Evolutionary conservation across 1,140 invertebrate species (phyloP).

Genomic region (Pachypsylla venusta): DNA sequence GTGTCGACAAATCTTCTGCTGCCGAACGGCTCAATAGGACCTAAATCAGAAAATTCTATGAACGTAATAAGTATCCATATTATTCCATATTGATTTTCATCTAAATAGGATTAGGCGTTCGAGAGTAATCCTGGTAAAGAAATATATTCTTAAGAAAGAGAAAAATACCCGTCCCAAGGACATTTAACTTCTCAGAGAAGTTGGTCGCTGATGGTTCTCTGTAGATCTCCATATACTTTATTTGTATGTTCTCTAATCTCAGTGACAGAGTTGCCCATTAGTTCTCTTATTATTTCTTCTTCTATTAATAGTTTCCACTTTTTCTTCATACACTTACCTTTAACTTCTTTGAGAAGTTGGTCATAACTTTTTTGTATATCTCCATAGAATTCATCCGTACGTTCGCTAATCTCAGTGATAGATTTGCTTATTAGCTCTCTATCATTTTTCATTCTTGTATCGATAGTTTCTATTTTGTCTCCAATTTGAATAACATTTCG

Average conservation of each 20-base stretch:
- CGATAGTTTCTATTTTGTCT: conserved; percentile 30
- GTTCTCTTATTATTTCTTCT: conserved; percentile 12
- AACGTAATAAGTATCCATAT: too few species aligned
- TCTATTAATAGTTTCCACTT: conserved; percentile 30
- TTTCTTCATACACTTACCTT: conserved; percentile 18
- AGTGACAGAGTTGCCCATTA: conserved; percentile 13
- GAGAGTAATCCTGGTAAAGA: too few species aligned
- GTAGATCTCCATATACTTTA: not conserved
- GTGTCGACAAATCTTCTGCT: too few species aligned
- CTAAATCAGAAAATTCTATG: too few species aligned
- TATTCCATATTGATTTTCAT: too few species aligned
- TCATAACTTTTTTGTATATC: conserved; percentile 32
- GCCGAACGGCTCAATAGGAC: too few species aligned
- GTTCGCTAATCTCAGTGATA: conserved; percentile 13
- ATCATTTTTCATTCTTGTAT: conserved; percentile 10
- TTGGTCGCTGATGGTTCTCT: not conserved
- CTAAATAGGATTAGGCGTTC: too few species aligned
- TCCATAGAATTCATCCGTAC: conserved; percentile 16
- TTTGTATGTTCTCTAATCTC: conserved; percentile 16
- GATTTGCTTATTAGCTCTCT: conserved; percentile 16
- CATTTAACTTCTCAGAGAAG: not conserved
- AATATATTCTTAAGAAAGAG: too few species aligned
- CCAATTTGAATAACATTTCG: conserved; percentile 18
- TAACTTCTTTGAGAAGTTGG: conserved; percentile 21
- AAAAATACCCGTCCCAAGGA: too few species aligned